These are phyloP conservation scores for Tympanuchus pallidicinctus DNA, from an alignment of 2,113 vertebrate genomes.

Conservation along the genomic window DNA sequence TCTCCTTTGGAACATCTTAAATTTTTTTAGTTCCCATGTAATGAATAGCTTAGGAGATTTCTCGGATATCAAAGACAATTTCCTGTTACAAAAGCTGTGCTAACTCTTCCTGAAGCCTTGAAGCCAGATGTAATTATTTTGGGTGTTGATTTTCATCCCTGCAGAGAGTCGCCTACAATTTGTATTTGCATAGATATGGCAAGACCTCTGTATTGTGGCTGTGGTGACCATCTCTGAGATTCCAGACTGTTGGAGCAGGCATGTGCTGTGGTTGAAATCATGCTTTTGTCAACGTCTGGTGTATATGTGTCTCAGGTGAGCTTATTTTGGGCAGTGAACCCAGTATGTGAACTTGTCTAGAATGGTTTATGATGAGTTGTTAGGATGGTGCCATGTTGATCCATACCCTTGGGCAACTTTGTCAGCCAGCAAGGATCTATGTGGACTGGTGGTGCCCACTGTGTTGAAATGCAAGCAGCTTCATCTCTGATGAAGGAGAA, in stretches of 20 bases:
- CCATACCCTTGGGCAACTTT: neutral
- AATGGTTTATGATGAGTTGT: neutral
- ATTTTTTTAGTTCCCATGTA: neutral
- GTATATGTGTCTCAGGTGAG: neutral
- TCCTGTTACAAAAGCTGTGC: neutral
- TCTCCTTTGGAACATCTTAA: neutral
- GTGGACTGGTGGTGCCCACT: neutral
- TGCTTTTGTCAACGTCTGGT: rapidly evolving
- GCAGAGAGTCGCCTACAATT: neutral
- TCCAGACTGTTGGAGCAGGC: neutral
- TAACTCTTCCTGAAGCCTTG: neutral
- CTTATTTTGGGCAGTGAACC: neutral
- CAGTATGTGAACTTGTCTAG: neutral
- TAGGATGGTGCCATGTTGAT: neutral
- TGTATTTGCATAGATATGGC: neutral
- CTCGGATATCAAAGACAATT: neutral
- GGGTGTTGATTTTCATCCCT: neutral
- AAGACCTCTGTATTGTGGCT: neutral
- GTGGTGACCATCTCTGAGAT: neutral
- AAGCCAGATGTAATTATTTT: neutral
- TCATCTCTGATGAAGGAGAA: too few species aligned
- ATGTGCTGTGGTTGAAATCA: neutral
- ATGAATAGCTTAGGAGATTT: neutral
- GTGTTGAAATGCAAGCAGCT: neutral
- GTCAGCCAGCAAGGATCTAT: neutral